A percentile compares a stretch with the other conserved stretches of the same genome.
Evolutionary conservation across 1,140 invertebrate species (phyloP).

Genomic region (Aphis craccivora): DNA sequence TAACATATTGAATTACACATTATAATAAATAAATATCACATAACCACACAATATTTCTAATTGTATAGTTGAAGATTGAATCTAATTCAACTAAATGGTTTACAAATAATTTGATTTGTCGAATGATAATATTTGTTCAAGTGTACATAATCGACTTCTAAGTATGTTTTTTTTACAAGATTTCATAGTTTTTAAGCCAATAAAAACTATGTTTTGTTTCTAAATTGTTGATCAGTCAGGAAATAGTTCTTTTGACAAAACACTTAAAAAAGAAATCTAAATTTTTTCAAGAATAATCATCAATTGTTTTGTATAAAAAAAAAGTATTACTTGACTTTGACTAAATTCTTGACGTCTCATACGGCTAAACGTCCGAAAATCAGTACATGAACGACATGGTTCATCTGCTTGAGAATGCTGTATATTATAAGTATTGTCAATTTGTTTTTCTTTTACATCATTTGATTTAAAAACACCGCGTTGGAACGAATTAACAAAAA

Average conservation of each 20-base stretch:
- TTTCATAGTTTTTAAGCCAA: background rate
- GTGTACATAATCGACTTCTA: background rate
- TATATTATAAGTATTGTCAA: background rate
- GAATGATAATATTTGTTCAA: background rate
- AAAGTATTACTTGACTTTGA: constrained; percentile 5
- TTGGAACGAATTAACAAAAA: background rate
- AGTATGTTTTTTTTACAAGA: background rate
- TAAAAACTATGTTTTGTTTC: background rate
- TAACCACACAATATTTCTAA: background rate
- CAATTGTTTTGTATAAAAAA: background rate
- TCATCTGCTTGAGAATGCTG: background rate
- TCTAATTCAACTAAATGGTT: background rate
- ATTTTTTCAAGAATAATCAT: background rate
- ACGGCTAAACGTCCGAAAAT: constrained; percentile 11
- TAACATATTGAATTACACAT: background rate
- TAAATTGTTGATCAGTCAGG: background rate
- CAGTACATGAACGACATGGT: constrained; percentile 45
- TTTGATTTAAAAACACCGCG: background rate
- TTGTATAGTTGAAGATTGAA: background rate
- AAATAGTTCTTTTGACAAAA: background rate
- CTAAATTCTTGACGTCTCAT: constrained; percentile 43
- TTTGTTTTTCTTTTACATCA: background rate
- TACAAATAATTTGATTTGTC: background rate
- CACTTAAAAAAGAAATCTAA: background rate
- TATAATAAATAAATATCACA: background rate